Percentiles rank a stretch among this genome's conserved stretches.
Evolutionary conservation across 2,888 invertebrate species (phyloP).

Genomic region (Carcina quercana): DNA sequence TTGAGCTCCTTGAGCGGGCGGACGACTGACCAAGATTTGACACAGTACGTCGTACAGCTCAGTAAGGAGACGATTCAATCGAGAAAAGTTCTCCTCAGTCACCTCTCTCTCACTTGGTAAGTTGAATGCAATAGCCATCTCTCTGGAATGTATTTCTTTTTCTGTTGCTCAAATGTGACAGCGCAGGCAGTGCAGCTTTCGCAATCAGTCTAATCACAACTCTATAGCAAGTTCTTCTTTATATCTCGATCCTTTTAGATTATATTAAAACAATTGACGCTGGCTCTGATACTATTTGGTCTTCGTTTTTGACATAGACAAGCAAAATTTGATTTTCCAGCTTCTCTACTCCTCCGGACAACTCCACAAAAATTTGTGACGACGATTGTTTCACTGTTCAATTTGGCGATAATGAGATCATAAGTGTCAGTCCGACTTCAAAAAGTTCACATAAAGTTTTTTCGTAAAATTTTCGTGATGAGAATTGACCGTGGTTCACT

Average conservation of each 20-base stretch:
- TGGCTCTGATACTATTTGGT: too few species aligned
- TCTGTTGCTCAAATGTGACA: too few species aligned
- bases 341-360: too few species aligned
- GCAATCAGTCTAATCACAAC: too few species aligned
- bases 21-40: conserved; percentile 70
- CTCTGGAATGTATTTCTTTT: conserved; percentile 19
- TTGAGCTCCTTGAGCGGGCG: conserved; percentile 64
- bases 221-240: too few species aligned
- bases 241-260: too few species aligned
- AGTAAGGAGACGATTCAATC: conserved; percentile 71
- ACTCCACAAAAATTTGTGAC: too few species aligned
- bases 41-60: conserved; percentile 73
- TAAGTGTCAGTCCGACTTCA: conserved; percentile 30
- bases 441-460: conserved; percentile 57
- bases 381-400: conserved; percentile 46
- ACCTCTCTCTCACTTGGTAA: conserved; percentile 73
- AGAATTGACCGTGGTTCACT: conserved; percentile 60
- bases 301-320: too few species aligned
- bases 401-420: conserved; percentile 47
- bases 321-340: conserved; percentile 3
- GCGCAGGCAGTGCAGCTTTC: too few species aligned
- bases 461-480: conserved; percentile 42
- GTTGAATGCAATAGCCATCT: conserved; percentile 76
- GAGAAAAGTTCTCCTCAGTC: conserved; percentile 71
- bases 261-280: too few species aligned